Evolutionary conservation across 2,797 vertebrate genomes (phyloP).

Genomic region (Miichthys miiuy): DNA sequence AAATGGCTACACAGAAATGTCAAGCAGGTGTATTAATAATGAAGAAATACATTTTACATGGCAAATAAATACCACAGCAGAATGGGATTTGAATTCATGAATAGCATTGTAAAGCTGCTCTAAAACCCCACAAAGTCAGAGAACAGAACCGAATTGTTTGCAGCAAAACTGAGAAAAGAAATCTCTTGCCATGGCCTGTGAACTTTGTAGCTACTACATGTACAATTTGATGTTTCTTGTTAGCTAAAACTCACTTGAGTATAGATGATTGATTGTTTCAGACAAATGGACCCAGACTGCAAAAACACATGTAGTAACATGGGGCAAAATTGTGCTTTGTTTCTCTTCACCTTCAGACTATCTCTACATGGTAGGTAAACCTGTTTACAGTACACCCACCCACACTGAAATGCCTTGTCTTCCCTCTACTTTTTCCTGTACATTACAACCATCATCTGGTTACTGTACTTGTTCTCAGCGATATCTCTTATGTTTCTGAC

Average conservation of each 20-base stretch:
- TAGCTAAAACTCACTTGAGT: background rate
- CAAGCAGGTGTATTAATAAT: constrained; percentile 49
- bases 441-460: background rate
- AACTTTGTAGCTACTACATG: background rate
- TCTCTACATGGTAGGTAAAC: background rate
- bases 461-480: background rate
- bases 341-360: background rate
- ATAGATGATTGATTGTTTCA: background rate
- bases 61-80: constrained; percentile 14
- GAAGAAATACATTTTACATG: constrained; percentile 41
- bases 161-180: constrained; percentile 3
- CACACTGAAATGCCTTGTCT: background rate
- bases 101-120: constrained; percentile 4
- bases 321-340: background rate
- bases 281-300: background rate
- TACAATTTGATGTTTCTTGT: background rate
- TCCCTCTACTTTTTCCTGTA: background rate
- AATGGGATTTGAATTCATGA: constrained; percentile 40
- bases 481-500: too few relatives aligned
- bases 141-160: background rate
- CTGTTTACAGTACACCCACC: background rate
- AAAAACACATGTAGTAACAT: background rate
- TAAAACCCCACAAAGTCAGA: constrained; percentile 19
- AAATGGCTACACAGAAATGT: constrained; percentile 44
- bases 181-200: background rate